These are phyloP conservation scores for Ibidorhyncha struthersii DNA, from an alignment of 2,113 vertebrate genomes.

Conservation along the genomic window DNA sequence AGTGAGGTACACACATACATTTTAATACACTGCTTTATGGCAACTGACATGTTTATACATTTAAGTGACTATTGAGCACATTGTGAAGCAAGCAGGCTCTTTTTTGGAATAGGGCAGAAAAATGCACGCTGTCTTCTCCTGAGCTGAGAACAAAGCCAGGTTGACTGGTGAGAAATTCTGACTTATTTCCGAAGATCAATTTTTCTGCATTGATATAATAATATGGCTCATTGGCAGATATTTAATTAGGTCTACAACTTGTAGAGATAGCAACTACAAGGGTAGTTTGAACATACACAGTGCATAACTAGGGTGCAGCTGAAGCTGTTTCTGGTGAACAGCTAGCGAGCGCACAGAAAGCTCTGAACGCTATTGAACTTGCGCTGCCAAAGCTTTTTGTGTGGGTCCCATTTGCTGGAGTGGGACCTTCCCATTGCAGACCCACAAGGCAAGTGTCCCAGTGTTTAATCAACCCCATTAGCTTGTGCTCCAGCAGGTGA, in stretches of 20 bases:
- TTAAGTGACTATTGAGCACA: neutral
- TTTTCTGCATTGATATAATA: constrained; percentile 26
- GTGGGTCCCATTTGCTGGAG: neutral
- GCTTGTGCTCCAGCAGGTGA: neutral
- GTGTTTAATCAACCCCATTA: neutral
- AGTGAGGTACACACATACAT: neutral
- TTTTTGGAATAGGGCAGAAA: neutral
- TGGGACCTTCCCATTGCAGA: neutral
- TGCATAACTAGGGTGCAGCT: neutral
- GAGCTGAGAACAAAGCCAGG: constrained; percentile 6
- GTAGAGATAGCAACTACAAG: neutral
- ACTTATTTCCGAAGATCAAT: neutral
- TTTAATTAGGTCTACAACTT: neutral
- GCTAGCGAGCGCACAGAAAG: neutral
- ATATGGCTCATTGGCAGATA: neutral
- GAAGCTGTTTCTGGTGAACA: neutral
- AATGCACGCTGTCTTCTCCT: neutral
- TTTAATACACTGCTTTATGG: neutral
- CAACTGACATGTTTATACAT: neutral
- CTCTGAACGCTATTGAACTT: neutral
- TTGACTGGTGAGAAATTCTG: neutral
- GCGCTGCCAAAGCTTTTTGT: neutral
- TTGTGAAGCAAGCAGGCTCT: neutral
- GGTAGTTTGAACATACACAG: neutral
- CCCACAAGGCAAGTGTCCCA: neutral